Percentiles rank a stretch among this genome's conserved stretches.
phyloP scores from a whole-genome alignment of 2,113 vertebrate genomes.

The Hucho hucho region DNA sequence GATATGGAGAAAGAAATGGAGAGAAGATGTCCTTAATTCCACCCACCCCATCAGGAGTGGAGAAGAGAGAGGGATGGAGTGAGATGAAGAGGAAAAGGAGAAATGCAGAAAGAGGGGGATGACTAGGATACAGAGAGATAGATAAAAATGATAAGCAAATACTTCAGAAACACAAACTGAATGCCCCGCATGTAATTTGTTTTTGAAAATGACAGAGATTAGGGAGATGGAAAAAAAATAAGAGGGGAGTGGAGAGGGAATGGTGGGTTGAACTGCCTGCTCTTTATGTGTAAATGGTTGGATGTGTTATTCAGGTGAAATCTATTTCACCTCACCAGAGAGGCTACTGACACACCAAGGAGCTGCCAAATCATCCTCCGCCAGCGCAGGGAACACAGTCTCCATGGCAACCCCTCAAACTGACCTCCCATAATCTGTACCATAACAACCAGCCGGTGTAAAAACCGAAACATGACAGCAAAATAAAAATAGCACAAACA shows the following conservation, averaged over 20 bases:
- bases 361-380: not conserved
- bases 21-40: too few species aligned
- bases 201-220: not conserved
- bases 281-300: not conserved
- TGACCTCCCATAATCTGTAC: constrained; percentile 10
- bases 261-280: not conserved
- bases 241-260: not conserved
- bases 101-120: not conserved
- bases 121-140: not conserved
- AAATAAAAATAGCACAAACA: not conserved
- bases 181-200: too few species aligned
- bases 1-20: not conserved
- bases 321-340: constrained; percentile 1
- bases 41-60: too few species aligned
- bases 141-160: not conserved
- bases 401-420: constrained; percentile 11
- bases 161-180: too few species aligned
- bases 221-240: not conserved
- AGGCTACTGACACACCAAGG: not conserved
- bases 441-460: not conserved
- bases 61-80: too few species aligned
- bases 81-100: not conserved
- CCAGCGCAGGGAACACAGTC: not conserved
- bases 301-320: constrained; percentile 6
- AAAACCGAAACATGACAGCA: not conserved